These are phyloP conservation scores for Dicrostonyx torquatus DNA, from an alignment of 2,797 vertebrate genomes.

Conservation along the genomic window DNA sequence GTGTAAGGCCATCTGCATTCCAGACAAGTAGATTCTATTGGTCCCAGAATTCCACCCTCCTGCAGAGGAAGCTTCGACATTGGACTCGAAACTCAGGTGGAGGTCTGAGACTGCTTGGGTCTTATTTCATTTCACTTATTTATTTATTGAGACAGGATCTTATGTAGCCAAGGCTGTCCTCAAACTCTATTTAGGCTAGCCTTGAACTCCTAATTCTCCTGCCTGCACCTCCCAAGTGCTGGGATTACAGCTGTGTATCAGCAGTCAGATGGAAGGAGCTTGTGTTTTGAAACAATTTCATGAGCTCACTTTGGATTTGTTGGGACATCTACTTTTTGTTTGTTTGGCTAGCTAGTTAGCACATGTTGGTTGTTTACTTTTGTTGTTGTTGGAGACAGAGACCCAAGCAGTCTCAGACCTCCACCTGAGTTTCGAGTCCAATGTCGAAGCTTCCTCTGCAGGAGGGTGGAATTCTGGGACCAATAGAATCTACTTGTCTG, in stretches of 20 bases:
- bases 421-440: not conserved
- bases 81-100: not conserved
- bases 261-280: not conserved
- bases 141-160: not conserved
- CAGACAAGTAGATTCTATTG: not conserved
- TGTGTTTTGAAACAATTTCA: not conserved
- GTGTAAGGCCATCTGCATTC: not conserved
- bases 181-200: not conserved
- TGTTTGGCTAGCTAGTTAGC: not conserved
- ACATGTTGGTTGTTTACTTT: not conserved
- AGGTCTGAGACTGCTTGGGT: not conserved
- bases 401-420: not conserved
- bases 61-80: not conserved
- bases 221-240: not conserved
- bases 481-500: not conserved
- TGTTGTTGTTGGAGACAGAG: not conserved
- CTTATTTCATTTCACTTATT: not conserved
- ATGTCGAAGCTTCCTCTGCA: not conserved
- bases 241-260: not conserved
- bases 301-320: not conserved
- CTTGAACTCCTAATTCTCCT: not conserved
- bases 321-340: not conserved
- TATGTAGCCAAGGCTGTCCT: not conserved
- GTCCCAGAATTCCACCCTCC: not conserved
- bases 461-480: not conserved